phyloP scores from a whole-genome alignment of 2,888 invertebrate genomes.

The Ophion ventricosus region DNA sequence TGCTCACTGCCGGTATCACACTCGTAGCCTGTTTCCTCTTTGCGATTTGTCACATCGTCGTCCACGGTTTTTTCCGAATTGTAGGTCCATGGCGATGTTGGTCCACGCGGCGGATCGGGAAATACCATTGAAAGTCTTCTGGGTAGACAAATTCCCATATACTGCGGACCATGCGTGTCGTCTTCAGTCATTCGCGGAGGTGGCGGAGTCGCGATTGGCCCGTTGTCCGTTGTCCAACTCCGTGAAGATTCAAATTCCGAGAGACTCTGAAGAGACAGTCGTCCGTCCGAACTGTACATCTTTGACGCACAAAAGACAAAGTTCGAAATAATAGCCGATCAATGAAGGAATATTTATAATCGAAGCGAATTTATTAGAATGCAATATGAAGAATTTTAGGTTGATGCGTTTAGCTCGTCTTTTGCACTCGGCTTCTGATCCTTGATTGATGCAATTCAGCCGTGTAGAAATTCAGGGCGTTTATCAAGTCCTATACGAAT shows the following conservation, averaged over 20 bases:
- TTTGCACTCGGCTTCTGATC: background rate
- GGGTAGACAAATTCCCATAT: constrained; percentile 91
- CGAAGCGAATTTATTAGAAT: background rate
- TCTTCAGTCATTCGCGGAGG: constrained; percentile 79
- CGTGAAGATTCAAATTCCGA: constrained; percentile 80
- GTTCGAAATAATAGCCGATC: background rate
- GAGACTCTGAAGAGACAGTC: constrained; percentile 80
- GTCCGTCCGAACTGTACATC: constrained; percentile 81
- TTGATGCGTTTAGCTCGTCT: background rate
- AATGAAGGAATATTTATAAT: background rate
- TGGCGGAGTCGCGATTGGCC: constrained; percentile 74
- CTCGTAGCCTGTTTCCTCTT: constrained; percentile 78
- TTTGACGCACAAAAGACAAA: constrained; percentile 63
- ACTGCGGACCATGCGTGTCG: constrained; percentile 85
- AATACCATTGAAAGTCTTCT: constrained; percentile 88
- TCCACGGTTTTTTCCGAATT: constrained; percentile 63
- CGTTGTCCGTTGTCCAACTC: constrained; percentile 78
- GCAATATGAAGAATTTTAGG: background rate
- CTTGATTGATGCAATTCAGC: too few species aligned
- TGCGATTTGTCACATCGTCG: constrained; percentile 70
- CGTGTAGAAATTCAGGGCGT: too few species aligned
- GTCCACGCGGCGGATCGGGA: constrained; percentile 82
- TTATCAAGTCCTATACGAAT: too few species aligned
- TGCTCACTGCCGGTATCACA: constrained; percentile 75
- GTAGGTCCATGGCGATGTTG: constrained; percentile 56